These are phyloP conservation scores for Lutraria lutraria DNA, from an alignment of 2,888 invertebrate species.

Conservation along the genomic window DNA sequence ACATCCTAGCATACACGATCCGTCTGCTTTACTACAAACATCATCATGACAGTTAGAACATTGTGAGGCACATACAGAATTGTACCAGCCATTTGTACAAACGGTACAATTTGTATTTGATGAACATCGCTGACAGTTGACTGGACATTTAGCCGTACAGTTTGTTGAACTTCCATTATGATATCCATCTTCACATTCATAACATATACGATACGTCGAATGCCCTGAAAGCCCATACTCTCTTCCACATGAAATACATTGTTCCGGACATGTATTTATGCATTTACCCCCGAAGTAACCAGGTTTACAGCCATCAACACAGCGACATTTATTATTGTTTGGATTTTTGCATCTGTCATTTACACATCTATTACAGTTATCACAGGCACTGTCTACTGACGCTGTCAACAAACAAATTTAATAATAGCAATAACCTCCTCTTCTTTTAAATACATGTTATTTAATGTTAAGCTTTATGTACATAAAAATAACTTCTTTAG, in stretches of 20 bases:
- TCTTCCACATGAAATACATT: conserved; percentile 4
- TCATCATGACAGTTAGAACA: neutral
- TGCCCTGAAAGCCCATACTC: neutral
- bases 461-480: no score
- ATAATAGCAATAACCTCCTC: no score
- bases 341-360: neutral
- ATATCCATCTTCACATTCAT: neutral
- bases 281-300: neutral
- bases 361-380: neutral
- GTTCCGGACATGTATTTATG: neutral
- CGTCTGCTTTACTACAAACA: neutral
- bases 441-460: no score
- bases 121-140: neutral
- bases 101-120: neutral
- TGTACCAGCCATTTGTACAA: neutral
- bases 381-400: neutral
- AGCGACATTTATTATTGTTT: neutral
- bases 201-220: neutral
- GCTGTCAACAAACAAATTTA: neutral
- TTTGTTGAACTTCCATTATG: no score
- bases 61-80: neutral
- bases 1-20: neutral
- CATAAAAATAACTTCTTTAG: no score
- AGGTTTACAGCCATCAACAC: neutral
- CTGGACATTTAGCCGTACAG: neutral